Evolutionary conservation across 2,888 invertebrate genomes (phyloP).

Genomic region (Acrobeloides nanus): DNA sequence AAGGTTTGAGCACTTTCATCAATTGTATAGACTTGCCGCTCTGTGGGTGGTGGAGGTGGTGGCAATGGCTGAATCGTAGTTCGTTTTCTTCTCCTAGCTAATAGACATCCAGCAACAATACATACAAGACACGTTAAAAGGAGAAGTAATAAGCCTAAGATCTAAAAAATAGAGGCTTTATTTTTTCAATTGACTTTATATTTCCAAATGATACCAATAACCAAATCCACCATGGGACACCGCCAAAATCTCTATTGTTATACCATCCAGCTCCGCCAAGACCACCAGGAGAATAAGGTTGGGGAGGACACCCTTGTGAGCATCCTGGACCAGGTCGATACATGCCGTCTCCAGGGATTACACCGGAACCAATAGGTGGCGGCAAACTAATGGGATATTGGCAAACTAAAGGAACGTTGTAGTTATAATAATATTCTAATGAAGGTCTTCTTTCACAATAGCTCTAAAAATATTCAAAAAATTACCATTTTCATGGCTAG

Average conservation of each 20-base stretch:
- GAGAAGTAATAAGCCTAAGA: too few species aligned
- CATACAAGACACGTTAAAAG: conserved; percentile 23
- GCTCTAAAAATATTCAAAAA: conserved; percentile 12
- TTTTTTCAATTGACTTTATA: too few species aligned
- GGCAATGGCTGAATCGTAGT: not conserved
- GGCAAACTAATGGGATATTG: conserved; percentile 14
- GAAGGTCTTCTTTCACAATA: conserved; percentile 18
- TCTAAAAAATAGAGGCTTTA: too few species aligned
- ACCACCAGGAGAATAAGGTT: too few species aligned
- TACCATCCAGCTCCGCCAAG: too few species aligned
- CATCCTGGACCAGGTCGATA: too few species aligned
- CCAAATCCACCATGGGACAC: too few species aligned
- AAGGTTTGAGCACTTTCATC: conserved; percentile 17
- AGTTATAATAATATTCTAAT: conserved; percentile 12
- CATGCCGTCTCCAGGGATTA: too few species aligned
- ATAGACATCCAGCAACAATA: conserved; percentile 26
- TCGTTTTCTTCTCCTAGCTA: conserved; percentile 7
- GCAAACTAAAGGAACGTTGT: conserved; percentile 17
- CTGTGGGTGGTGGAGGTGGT: conserved; percentile 14
- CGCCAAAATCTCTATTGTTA: too few species aligned
- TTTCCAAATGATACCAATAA: too few species aligned
- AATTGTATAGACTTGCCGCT: conserved; percentile 8
- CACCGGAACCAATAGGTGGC: conserved; percentile 11
- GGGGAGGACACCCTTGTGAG: too few species aligned
- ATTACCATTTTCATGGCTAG: too few species aligned